Base-by-base conservation (phyloP, 2,797 vertebrate genomes). In the Craterocephalus amniculus region DNA sequence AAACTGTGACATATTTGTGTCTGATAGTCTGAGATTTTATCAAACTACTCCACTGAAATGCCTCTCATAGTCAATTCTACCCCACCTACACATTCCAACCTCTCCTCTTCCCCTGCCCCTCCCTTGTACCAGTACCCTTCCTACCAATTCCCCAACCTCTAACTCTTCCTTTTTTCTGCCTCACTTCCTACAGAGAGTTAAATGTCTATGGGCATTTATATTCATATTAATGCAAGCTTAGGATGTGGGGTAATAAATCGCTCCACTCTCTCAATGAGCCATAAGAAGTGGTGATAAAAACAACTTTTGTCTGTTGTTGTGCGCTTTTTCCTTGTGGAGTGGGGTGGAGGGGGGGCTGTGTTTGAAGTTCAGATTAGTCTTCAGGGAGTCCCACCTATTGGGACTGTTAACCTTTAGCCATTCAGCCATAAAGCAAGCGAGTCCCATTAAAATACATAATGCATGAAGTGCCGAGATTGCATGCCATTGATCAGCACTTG, bases 401-500 rank as follows among this genome's bases (percentile, higher is more conserved):
- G 95, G 94, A 94, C 95, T 94, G 94, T 97, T 97, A 96, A 96
- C 94, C 95, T 95, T 94, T 91, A 94, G 94, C 95, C 94, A 93
- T 94, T 92, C 91, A 92, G 94, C 94, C 95, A 94, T 96, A 96
- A 96, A 96, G 94, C 92, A 87, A 93, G 88, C 89, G 89, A 87
- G 83, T 95, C 95, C 93, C 91, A 94, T 93, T 93, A 89, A 95
- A 95, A 97, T 97, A 91, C 94, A 97, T 97, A 96, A 97, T 97
- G 94, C 93, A 97, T 97, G 95, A 96, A 94, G 92, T 88, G 85
- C 92, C 92, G 90, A 95, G 93, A 95, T 96, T 96, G 95, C 93
- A 93, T 91, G 92, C 91, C 95, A 97, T 97, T 98, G 96, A 97
- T 97, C 95, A 96, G 94, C 94, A 95, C 95, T 97, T 95, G 94